Conservation (phyloP, 1,140 invertebrate species). For the Mercenaria mercenaria region DNA sequence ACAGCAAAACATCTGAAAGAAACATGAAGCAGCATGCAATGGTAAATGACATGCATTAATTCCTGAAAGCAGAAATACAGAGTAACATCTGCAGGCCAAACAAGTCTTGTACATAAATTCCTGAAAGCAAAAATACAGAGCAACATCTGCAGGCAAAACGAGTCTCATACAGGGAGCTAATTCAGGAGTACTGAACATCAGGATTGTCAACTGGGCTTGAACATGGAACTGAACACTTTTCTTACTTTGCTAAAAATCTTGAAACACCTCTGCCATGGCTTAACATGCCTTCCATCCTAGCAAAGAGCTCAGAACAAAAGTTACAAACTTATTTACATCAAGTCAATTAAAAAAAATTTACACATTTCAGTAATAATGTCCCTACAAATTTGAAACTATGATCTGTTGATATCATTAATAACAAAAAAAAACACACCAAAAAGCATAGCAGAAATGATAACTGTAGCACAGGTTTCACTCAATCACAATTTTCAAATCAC, state of each 20-base stretch:
- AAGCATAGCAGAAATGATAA: too few species aligned
- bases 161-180: too few species aligned
- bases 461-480: background rate
- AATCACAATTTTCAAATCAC: slow-evolving; percentile 57
- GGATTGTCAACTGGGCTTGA: slow-evolving; percentile 6
- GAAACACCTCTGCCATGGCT: background rate
- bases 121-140: too few species aligned
- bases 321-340: slow-evolving; percentile 1
- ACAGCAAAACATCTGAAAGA: background rate
- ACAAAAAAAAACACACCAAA: too few species aligned
- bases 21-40: background rate
- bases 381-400: too few species aligned
- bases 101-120: too few species aligned
- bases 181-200: background rate
- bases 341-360: background rate
- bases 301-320: slow-evolving; percentile 9
- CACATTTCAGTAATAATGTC: too few species aligned
- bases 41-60: slow-evolving; percentile 3
- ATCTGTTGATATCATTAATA: too few species aligned
- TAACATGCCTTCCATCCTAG: background rate
- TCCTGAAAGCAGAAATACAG: slow-evolving; percentile 8
- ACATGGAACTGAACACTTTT: slow-evolving; percentile 18
- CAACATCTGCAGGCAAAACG: background rate
- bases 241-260: slow-evolving; percentile 12
- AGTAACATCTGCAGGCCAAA: background rate